These are phyloP conservation scores for Monopterus albus DNA, from an alignment of 2,113 vertebrate species.

Conservation along the genomic window DNA sequence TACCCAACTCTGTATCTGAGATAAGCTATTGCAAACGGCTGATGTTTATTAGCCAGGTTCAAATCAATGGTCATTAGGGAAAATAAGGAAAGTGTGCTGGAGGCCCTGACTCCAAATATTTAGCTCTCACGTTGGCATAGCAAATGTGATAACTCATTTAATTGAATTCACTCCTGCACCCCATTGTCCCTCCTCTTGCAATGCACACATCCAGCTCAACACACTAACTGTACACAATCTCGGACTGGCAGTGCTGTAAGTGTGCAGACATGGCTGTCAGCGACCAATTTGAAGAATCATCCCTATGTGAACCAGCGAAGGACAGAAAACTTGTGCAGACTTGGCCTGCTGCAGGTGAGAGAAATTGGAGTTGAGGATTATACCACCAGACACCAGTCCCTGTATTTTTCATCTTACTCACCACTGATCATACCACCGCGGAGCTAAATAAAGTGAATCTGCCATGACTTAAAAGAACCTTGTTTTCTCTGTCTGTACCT, in stretches of 20 bases:
- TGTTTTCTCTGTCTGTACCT: neutral
- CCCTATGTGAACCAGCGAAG: conserved; percentile 4
- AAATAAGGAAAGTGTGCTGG: no score
- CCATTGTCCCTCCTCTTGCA: neutral
- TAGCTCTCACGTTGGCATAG: no score
- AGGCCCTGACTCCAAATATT: no score
- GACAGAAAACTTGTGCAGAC: conserved; percentile 34
- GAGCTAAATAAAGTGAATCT: neutral
- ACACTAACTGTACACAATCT: neutral
- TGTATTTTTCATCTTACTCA: conserved; percentile 19
- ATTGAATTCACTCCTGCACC: neutral
- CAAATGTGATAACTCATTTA: no score
- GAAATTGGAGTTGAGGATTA: conserved; percentile 24
- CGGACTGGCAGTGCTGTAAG: neutral
- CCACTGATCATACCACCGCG: conserved; percentile 17
- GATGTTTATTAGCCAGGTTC: no score
- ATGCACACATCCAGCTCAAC: neutral
- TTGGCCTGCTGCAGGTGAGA: conserved; percentile 45
- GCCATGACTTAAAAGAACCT: neutral
- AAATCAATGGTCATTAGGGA: no score
- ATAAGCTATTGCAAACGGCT: no score
- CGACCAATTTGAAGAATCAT: neutral
- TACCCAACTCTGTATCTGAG: no score
- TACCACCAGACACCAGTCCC: conserved; percentile 10
- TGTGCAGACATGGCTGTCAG: conserved; percentile 11